Evolutionary conservation across 2,888 invertebrate genomes (phyloP), one percentile per base, ranked within the genome.

Genomic region (Catocala fraxini): DNA sequence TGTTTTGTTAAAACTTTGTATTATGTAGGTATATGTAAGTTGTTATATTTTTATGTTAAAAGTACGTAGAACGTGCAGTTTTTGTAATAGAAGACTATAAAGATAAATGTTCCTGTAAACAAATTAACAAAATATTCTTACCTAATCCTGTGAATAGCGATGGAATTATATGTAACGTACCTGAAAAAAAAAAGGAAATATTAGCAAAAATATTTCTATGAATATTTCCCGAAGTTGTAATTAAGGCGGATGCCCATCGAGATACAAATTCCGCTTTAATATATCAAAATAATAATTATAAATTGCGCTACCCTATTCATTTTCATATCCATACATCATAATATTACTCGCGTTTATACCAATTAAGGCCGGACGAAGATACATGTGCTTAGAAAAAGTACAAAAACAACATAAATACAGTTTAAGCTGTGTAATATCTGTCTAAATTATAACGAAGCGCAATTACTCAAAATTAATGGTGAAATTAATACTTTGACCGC

Each of bases 401-500:
- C 48, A 82, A 86, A 87, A 86, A 83, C 59, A 78, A 86, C 89
- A 92, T 93, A 92, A 92, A 91, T 89, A 91, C 80, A 88, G 89
- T 91, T 91, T 88, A 88, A 88, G 86, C 77, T 59, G 81, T 84
- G 84, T 89, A 89, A 89, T 92, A 89, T 90, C 88, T 88, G 84
- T 81, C 86, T 85, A 86, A 92, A 89, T 89, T 90, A 87, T 86
- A 87, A 84, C 86, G 79, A 81, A 80, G 83, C 81, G 88, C 89
- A 92, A 92, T 94, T 93, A 93, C 83, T 93, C 91, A 89, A 86
- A 90, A 90, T 92, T 93, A 92, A 92, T 92, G 92, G 89, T 85
- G 92, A 93, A 93, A 93, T 92, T 91, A 93, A 94, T 94, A 93
- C 91, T 92, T 93, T 91, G 88, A 89, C 89, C 89, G 91, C 89